phyloP scores from a whole-genome alignment of 2,797 vertebrate genomes.

The Peromyscus aztecus region DNA sequence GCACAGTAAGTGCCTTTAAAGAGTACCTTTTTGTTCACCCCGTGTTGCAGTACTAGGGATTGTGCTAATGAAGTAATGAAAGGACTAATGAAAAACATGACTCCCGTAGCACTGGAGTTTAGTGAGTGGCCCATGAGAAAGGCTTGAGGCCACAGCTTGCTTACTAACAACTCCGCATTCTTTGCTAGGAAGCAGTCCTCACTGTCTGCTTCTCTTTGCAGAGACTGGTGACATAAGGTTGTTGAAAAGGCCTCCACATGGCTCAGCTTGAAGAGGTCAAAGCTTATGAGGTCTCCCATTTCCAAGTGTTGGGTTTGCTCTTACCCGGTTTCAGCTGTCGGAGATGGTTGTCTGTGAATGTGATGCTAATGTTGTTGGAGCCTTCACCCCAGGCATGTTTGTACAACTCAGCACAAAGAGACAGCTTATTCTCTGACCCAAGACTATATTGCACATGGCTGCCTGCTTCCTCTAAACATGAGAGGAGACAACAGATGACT shows the following conservation, averaged over 20 bases:
- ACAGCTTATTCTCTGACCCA: constrained; percentile 37
- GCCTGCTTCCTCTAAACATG: constrained; percentile 32
- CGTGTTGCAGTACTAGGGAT: neutral
- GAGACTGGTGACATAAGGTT: constrained; percentile 74
- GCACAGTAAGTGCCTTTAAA: constrained; percentile 64
- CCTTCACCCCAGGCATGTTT: constrained; percentile 36
- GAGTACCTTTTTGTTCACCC: constrained; percentile 60
- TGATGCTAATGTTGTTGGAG: constrained; percentile 63
- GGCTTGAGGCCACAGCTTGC: constrained; percentile 42
- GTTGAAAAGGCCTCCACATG: constrained; percentile 70
- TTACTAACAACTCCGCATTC: constrained; percentile 54
- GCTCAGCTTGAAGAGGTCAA: constrained; percentile 69
- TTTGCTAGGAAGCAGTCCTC: constrained; percentile 74
- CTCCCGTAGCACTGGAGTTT: constrained; percentile 52
- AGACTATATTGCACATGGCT: neutral
- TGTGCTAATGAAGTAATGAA: constrained; percentile 59
- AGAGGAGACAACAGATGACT: neutral
- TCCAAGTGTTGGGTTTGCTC: constrained; percentile 19
- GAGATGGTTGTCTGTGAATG: constrained; percentile 52
- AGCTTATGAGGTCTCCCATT: constrained; percentile 29
- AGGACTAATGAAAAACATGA: constrained; percentile 69
- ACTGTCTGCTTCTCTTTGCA: constrained; percentile 75
- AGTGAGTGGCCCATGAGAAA: constrained; percentile 67
- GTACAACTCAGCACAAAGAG: neutral
- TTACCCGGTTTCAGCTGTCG: neutral